Evolutionary conservation across 2,888 invertebrate genomes (phyloP), one percentile per base, ranked within the genome.

Genomic region (Ligdia adustata): DNA sequence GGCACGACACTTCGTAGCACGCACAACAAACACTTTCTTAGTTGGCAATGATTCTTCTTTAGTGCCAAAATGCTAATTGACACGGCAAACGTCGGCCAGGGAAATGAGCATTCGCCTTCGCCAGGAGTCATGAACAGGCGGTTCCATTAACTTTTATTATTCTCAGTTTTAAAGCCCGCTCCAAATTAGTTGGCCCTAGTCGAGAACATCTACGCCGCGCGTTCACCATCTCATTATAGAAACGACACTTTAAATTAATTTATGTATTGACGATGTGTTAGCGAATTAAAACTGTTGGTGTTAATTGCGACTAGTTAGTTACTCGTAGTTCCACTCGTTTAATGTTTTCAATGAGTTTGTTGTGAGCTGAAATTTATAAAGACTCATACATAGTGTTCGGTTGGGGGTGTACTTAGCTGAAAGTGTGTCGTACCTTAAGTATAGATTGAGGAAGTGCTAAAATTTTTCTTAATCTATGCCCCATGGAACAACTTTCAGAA

Each of bases 51-150:
- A 80, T 79, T 76, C 73, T 72, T 75, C 75, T 73, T 82, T 84
- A 83, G 82, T 81, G 84, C 84, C 87, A 86, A 87, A 86, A 85
- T 84, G 84, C 86, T 88, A 88, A 88, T 88, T 87, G 87, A 82
- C 82, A 82, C 75, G 71, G 71, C 73, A 68, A 72, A 80, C 73
- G 80, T 72, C 69, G 75, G 69, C 69, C 74, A 72, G 79, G 77
- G 68, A 84, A 87, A 83, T 80, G 82, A 86, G 82, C 73, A 73
- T 70, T 65, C 64, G 73, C 68, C 72, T 72, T 68, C 81, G 87
- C 87, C 87, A 87, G 83, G 82, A 81, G 77, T 80, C 86, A 82
- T 79, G 82, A 80, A 80, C 76, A 82, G 83, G 77, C 73, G 81
- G 79, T 79, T 61, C 82, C 83, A 85, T 89, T 86, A 79, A 84